These are phyloP conservation scores for Phengaris arion DNA, from an alignment of 2,888 invertebrate species.

Conservation along the genomic window DNA sequence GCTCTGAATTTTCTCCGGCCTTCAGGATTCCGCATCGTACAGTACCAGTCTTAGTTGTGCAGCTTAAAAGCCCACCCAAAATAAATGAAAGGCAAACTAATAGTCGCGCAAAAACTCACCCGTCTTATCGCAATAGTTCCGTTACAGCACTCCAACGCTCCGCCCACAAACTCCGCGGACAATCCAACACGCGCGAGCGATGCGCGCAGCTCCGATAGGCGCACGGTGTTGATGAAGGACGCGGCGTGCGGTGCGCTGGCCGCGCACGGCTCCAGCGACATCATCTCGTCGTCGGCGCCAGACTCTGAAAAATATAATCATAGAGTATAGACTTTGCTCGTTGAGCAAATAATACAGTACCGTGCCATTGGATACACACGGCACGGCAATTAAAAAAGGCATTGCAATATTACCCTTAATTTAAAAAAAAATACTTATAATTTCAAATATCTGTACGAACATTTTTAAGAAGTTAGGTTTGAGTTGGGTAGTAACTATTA, in stretches of 20 bases:
- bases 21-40: too few relatives aligned
- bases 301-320: constrained; percentile 53
- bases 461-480: too few relatives aligned
- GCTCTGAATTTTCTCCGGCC: too few relatives aligned
- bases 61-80: too few relatives aligned
- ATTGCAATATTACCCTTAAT: too few relatives aligned
- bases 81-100: background rate
- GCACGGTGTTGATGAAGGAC: constrained; percentile 94
- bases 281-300: constrained; percentile 78
- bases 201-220: constrained; percentile 93
- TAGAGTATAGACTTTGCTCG: background rate
- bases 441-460: too few relatives aligned
- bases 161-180: constrained; percentile 91
- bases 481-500: too few relatives aligned
- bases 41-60: too few relatives aligned
- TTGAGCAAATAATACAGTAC: background rate
- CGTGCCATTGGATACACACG: too few relatives aligned
- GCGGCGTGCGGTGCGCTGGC: constrained; percentile 85
- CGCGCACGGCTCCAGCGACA: constrained; percentile 83
- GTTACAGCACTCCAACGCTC: constrained; percentile 96
- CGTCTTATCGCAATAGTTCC: constrained; percentile 92
- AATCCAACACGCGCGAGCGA: constrained; percentile 93
- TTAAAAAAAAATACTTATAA: too few relatives aligned
- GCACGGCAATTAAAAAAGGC: too few relatives aligned
- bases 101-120: constrained; percentile 65